Conservation (phyloP, 2,888 invertebrate species). For the Mallateleia sp. region DNA sequence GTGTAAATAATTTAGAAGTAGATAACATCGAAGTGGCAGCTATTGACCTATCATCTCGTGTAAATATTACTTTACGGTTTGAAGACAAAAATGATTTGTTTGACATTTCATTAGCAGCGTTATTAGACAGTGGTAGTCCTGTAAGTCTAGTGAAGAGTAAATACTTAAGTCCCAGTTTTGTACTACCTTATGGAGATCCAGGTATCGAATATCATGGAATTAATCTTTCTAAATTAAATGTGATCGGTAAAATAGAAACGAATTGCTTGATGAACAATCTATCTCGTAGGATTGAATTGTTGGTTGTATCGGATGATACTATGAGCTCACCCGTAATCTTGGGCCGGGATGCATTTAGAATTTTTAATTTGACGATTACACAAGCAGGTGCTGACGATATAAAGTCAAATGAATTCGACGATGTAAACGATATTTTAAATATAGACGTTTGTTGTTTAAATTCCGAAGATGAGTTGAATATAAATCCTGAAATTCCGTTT, state of each 20-base stretch:
- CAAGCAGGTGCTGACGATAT: background rate
- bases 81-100: background rate
- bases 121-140: conserved; percentile 23
- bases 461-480: background rate
- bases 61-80: background rate
- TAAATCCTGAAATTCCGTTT: conserved; percentile 2
- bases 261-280: background rate
- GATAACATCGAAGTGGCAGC: background rate
- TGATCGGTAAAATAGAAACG: conserved; percentile 3
- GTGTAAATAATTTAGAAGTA: background rate
- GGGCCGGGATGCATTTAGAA: conserved; percentile 17
- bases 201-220: background rate
- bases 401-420: background rate
- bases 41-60: background rate
- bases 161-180: conserved; percentile 13
- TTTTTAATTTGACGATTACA: conserved; percentile 17
- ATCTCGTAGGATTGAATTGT: background rate
- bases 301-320: conserved; percentile 53
- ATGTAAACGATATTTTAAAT: background rate
- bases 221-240: conserved; percentile 7
- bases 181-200: background rate
- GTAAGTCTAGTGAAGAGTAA: conserved; percentile 20
- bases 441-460: background rate
- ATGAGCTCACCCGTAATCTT: conserved; percentile 47
- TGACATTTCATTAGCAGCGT: background rate